phyloP scores from a whole-genome alignment of 1,140 invertebrate genomes.

The Trinorchestia longiramus region DNA sequence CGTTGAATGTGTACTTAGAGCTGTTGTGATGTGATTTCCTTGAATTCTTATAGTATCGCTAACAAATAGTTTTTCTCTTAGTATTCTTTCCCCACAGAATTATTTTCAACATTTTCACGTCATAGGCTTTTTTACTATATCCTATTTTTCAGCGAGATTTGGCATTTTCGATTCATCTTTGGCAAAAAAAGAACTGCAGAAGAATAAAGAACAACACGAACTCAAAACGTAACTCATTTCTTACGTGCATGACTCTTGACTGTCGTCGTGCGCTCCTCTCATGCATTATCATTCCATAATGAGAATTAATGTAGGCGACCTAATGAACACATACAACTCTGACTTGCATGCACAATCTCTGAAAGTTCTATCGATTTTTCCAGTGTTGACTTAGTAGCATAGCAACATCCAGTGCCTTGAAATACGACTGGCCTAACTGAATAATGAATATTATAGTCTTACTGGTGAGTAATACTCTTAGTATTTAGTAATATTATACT shows the following conservation, averaged over 20 bases:
- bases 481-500: no score
- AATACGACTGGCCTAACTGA: background rate
- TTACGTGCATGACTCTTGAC: background rate
- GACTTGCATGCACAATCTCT: constrained; percentile 27
- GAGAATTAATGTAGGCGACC: background rate
- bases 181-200: background rate
- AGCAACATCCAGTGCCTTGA: background rate
- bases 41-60: no score
- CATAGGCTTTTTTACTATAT: background rate
- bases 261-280: background rate
- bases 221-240: background rate
- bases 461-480: no score
- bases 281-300: constrained; percentile 4
- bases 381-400: background rate
- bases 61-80: no score
- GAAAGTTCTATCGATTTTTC: background rate
- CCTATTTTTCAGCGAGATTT: background rate
- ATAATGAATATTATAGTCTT: background rate
- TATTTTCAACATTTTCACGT: no score
- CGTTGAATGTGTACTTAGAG: no score
- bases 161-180: background rate
- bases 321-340: constrained; percentile 40
- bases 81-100: no score
- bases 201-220: background rate
- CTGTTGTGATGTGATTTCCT: no score